Evolutionary conservation across 1,140 invertebrate genomes (phyloP).

Genomic region (Paralvinella palmiformis): DNA sequence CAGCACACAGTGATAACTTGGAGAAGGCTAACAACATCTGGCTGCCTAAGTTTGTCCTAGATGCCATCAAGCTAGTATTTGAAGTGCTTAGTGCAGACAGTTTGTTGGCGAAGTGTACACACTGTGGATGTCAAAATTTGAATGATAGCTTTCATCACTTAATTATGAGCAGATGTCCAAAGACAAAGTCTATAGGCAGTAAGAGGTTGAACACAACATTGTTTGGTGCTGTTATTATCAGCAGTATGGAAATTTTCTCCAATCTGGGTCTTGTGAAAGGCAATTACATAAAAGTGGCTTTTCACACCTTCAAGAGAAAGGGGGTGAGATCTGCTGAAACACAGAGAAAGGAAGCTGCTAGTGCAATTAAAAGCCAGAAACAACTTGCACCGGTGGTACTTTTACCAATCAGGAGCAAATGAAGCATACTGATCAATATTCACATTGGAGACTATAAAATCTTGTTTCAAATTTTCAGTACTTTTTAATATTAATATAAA

Average conservation of each 20-base stretch:
- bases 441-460: not conserved
- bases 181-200: conserved; percentile 1
- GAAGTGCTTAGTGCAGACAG: not conserved
- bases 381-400: not conserved
- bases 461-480: conserved; percentile 8
- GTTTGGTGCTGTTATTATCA: conserved; percentile 6
- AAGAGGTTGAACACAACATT: not conserved
- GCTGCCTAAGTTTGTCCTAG: conserved; percentile 6
- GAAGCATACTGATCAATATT: conserved; percentile 5
- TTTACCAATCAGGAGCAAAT: conserved; percentile 1
- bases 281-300: no score
- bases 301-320: not conserved
- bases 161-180: not conserved
- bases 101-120: conserved; percentile 4
- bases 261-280: not conserved
- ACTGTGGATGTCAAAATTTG: conserved; percentile 1
- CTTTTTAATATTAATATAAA: conserved; percentile 31
- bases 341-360: not conserved
- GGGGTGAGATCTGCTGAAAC: not conserved
- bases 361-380: not conserved
- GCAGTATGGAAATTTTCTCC: not conserved
- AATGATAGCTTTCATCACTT: conserved; percentile 10
- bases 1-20: not conserved
- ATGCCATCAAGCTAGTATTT: conserved; percentile 11
- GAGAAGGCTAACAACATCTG: not conserved